These are phyloP conservation scores for Drosophila arawakana DNA, from an alignment of 1,140 invertebrate genomes.

Conservation along the genomic window DNA sequence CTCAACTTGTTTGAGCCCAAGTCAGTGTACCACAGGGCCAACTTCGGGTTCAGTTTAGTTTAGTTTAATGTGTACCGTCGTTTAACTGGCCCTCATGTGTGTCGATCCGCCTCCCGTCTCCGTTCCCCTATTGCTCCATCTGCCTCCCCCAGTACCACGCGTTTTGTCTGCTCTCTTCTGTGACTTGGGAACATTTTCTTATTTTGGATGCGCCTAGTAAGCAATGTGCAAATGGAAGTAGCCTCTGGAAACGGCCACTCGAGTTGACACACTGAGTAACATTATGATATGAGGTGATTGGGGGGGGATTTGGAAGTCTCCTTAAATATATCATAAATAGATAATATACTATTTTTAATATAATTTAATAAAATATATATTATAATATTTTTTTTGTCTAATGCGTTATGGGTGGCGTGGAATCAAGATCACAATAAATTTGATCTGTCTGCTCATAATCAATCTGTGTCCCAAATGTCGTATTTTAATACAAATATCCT, in stretches of 20 bases:
- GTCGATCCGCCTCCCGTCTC: constrained; percentile 6
- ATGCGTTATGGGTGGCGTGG: too few relatives aligned
- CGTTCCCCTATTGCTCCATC: not conserved
- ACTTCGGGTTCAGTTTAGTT: constrained; percentile 51
- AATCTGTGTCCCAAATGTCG: too few relatives aligned
- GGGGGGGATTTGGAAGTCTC: too few relatives aligned
- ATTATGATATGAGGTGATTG: too few relatives aligned
- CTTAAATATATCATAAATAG: too few relatives aligned
- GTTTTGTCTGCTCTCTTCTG: not conserved
- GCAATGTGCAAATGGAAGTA: constrained; percentile 2
- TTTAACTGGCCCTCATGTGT: constrained; percentile 43
- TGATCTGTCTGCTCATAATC: too few relatives aligned
- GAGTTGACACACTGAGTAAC: not conserved
- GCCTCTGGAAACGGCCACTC: not conserved
- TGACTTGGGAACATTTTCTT: not conserved
- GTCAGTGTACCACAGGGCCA: constrained; percentile 25
- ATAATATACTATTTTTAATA: too few relatives aligned
- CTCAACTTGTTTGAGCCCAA: constrained; percentile 66
- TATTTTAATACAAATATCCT: too few relatives aligned
- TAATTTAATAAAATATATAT: too few relatives aligned
- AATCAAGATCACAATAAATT: too few relatives aligned
- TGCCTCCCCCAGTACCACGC: not conserved
- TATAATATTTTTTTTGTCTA: too few relatives aligned
- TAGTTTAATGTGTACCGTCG: constrained; percentile 43
- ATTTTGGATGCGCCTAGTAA: constrained; percentile 14